phyloP scores from a whole-genome alignment of 2,888 invertebrate genomes.

The Acanthosoma haemorrhoidale region DNA sequence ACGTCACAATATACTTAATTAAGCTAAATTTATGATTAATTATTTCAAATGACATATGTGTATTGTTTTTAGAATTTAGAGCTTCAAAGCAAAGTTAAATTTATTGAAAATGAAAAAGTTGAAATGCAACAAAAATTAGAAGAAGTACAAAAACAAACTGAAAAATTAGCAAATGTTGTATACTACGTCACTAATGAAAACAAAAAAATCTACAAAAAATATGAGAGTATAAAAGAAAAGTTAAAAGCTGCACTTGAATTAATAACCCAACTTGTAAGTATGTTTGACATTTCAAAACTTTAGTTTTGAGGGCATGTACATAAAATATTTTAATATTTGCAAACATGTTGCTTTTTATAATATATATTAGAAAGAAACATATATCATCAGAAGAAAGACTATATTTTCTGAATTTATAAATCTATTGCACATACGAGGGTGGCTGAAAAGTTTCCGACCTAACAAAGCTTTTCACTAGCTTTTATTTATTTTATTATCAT shows the following conservation, averaged over 20 bases:
- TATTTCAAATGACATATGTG: not conserved
- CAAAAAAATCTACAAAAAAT: conserved; percentile 19
- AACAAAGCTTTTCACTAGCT: too few species aligned
- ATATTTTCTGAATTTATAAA: too few species aligned
- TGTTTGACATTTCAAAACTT: too few species aligned
- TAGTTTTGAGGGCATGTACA: too few species aligned
- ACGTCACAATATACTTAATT: too few species aligned
- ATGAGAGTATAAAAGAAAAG: conserved; percentile 15
- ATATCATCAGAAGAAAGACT: too few species aligned
- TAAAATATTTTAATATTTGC: too few species aligned
- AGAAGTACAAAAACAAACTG: conserved; percentile 9
- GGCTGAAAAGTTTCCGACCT: too few species aligned
- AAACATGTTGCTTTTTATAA: too few species aligned
- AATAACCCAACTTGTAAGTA: conserved; percentile 9
- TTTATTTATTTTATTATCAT: too few species aligned
- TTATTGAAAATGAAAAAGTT: not conserved
- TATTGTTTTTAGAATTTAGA: not conserved
- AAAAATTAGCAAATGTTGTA: not conserved
- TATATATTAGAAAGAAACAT: too few species aligned
- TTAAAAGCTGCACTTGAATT: conserved; percentile 7
- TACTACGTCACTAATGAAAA: conserved; percentile 18
- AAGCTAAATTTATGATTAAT: not conserved
- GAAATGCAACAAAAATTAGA: not conserved
- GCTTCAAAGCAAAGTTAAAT: not conserved
- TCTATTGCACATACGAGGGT: too few species aligned